Conservation (phyloP, 2,113 vertebrate species). For the Tupaia tana region DNA sequence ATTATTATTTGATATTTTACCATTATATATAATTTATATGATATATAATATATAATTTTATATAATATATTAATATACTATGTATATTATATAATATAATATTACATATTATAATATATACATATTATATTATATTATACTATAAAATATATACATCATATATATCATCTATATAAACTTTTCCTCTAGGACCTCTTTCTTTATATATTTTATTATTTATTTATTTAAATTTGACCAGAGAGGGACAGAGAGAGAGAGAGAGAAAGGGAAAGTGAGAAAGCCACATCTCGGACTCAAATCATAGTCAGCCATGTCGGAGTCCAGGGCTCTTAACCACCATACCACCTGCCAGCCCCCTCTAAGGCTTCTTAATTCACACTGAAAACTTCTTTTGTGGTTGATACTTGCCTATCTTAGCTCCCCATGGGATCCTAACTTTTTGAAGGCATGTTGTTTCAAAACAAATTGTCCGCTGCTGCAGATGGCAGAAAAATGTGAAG, state of each 20-base stretch:
- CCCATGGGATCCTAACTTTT: neutral
- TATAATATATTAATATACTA: too few relatives aligned
- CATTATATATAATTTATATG: neutral
- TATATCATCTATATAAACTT: neutral
- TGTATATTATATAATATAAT: too few relatives aligned
- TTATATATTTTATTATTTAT: too few relatives aligned
- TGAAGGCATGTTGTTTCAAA: neutral
- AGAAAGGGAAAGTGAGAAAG: too few relatives aligned
- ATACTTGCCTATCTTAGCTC: neutral
- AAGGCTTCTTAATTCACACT: neutral
- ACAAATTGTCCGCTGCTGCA: neutral
- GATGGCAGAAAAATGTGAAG: conserved; percentile 41
- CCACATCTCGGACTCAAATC: too few relatives aligned
- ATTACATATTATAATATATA: too few relatives aligned
- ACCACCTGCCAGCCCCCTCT: neutral
- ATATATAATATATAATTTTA: too few relatives aligned
- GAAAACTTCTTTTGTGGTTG: neutral
- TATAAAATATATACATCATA: neutral
- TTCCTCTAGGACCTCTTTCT: neutral
- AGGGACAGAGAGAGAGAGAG: too few relatives aligned
- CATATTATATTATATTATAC: too few relatives aligned
- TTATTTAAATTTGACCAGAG: too few relatives aligned
- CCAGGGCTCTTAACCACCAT: too few relatives aligned
- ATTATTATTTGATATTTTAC: neutral
- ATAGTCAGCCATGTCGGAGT: too few relatives aligned